These are phyloP conservation scores for Parazoanthus swiftii DNA, from an alignment of 92 coral and sea anemone genomes.

Conservation along the genomic window DNA sequence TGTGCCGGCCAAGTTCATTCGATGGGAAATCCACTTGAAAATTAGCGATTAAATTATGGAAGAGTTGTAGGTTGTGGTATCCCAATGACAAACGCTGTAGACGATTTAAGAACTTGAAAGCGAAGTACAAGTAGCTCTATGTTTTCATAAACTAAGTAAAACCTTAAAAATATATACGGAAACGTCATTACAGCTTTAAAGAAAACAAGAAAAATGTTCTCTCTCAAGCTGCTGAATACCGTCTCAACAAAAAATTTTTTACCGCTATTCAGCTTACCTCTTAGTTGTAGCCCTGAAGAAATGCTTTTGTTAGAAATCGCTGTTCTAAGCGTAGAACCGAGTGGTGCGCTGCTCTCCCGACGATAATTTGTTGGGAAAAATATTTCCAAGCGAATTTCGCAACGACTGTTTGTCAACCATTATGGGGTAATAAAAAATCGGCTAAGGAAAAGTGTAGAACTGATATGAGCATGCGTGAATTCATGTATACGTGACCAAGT, in stretches of 20 bases:
- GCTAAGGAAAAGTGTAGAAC: neutral
- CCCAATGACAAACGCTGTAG: neutral
- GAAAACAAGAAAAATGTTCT: neutral
- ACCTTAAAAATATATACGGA: neutral
- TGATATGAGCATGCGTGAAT: constrained; percentile 28
- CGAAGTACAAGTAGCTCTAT: neutral
- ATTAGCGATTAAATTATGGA: neutral
- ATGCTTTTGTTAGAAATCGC: neutral
- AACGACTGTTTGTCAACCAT: constrained; percentile 27
- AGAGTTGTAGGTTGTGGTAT: neutral
- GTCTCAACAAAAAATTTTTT: neutral
- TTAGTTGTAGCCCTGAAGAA: neutral
- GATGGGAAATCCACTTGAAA: constrained; percentile 2
- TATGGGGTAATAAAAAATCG: constrained; percentile 19
- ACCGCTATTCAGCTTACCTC: constrained; percentile 18
- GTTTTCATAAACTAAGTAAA: neutral
- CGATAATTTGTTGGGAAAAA: neutral
- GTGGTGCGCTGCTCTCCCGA: neutral
- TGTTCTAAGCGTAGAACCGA: neutral
- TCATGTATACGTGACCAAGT: constrained; percentile 23
- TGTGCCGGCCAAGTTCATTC: neutral
- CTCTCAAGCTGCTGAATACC: neutral
- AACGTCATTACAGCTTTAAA: neutral
- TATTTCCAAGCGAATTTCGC: constrained; percentile 15
- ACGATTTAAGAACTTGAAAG: neutral